A percentile compares a stretch with the other conserved stretches of the same genome.
phyloP scores from a whole-genome alignment of 35 echinoderm and acorn worm genomes.

The Chiridota heheva region DNA sequence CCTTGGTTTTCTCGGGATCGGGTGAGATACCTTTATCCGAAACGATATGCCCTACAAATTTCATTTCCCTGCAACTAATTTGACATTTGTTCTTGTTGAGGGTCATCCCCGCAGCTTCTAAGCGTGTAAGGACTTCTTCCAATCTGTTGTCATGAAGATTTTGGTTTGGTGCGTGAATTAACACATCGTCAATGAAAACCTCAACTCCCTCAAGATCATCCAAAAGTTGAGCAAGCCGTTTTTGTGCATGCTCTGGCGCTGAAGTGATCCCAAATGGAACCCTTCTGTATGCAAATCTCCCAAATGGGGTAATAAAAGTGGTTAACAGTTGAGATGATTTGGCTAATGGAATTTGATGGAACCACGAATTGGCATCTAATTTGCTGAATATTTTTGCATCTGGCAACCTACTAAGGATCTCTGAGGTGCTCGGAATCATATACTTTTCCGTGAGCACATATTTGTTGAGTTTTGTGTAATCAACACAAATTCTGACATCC shows the following conservation, averaged over 20 bases:
- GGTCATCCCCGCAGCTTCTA: slow-evolving; percentile 45
- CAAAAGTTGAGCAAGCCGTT: slow-evolving; percentile 40
- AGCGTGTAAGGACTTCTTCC: slow-evolving; percentile 12
- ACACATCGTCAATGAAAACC: slow-evolving; percentile 45
- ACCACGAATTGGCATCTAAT: slow-evolving; percentile 56
- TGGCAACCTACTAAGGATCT: slow-evolving; percentile 16
- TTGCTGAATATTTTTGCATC: slow-evolving; percentile 50
- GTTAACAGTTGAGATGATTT: slow-evolving; percentile 35
- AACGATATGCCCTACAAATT: slow-evolving; percentile 65
- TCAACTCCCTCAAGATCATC: slow-evolving; percentile 53
- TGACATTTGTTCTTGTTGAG: slow-evolving; percentile 68
- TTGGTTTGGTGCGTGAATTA: slow-evolving; percentile 45
- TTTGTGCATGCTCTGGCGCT: slow-evolving; percentile 54
- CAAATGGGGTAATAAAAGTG: slow-evolving; percentile 68
- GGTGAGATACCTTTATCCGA: slow-evolving; percentile 35
- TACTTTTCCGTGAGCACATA: slow-evolving; percentile 20
- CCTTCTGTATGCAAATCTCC: slow-evolving; percentile 34
- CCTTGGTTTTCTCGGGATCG: slow-evolving; percentile 50
- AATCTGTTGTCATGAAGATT: slow-evolving; percentile 48
- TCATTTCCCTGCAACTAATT: slow-evolving; percentile 10
- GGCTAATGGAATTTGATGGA: slow-evolving; percentile 56
- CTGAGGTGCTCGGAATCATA: slow-evolving; percentile 28
- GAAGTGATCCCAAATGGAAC: slow-evolving; percentile 54
- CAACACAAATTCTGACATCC: slow-evolving; percentile 40
- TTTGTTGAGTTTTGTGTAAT: slow-evolving; percentile 49